phyloP scores from a whole-genome alignment of 2,113 vertebrate genomes.

The Cercopithecus mona region DNA sequence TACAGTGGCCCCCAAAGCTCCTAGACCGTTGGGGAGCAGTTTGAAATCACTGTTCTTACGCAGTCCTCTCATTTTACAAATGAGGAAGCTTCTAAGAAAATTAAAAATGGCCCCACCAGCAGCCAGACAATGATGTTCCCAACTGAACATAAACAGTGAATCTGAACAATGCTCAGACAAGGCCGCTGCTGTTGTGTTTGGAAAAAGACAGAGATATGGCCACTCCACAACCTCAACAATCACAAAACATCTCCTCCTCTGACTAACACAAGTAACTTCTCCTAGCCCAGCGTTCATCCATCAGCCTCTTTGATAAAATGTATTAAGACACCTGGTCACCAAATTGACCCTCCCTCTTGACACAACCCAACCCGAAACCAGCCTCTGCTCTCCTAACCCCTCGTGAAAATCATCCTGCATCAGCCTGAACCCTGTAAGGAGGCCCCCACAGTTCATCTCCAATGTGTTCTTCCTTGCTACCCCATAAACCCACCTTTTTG shows the following conservation, averaged over 20 bases:
- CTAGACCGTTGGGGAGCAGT: not conserved
- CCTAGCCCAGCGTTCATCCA: not conserved
- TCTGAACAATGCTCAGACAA: not conserved
- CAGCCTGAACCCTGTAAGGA: not conserved
- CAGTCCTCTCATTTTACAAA: not conserved
- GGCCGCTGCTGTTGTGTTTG: not conserved
- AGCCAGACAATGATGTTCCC: not conserved
- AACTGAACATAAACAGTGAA: not conserved
- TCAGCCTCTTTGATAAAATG: not conserved
- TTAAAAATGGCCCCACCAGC: not conserved
- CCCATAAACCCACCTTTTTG: not conserved
- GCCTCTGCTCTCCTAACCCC: not conserved
- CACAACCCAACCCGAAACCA: not conserved
- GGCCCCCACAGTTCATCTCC: not conserved
- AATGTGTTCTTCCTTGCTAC: not conserved
- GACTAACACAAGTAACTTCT: not conserved
- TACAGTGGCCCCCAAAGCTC: not conserved
- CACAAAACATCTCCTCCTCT: not conserved
- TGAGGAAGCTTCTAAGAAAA: not conserved
- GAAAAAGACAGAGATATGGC: constrained; percentile 16
- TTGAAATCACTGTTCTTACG: not conserved
- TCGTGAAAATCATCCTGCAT: not conserved
- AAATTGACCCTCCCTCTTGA: not conserved
- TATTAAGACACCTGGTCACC: not conserved
- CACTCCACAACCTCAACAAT: not conserved